Percentiles rank a stretch among this genome's conserved stretches.
These are phyloP conservation scores for Aphelocoma californica DNA, from an alignment of 2,797 vertebrate species.

Conservation along the genomic window DNA sequence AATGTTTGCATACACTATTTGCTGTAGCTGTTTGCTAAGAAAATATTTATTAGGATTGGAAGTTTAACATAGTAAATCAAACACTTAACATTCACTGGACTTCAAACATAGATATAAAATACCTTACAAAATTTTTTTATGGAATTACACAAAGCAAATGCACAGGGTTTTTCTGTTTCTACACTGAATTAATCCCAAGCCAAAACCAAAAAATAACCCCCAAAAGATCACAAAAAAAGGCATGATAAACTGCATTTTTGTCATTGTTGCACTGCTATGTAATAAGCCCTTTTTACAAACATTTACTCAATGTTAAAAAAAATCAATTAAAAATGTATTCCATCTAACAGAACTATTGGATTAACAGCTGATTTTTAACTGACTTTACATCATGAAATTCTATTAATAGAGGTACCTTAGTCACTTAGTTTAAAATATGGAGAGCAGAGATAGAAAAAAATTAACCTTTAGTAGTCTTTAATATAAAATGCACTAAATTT, in stretches of 20 bases:
- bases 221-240: conserved; percentile 61
- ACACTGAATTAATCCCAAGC: conserved; percentile 67
- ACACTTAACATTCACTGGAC: conserved; percentile 70
- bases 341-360: conserved; percentile 74
- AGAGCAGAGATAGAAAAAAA: conserved; percentile 75
- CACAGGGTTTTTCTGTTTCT: conserved; percentile 60
- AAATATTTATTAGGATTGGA: conserved; percentile 73
- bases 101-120: conserved; percentile 68
- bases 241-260: conserved; percentile 67
- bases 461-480: conserved; percentile 80
- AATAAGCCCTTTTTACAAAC: conserved; percentile 80
- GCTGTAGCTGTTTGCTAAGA: conserved; percentile 68
- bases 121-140: conserved; percentile 59
- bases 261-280: conserved; percentile 67
- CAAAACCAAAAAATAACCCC: conserved; percentile 51
- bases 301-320: conserved; percentile 67
- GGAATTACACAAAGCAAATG: conserved; percentile 63
- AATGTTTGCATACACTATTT: conserved; percentile 30
- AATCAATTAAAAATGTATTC: conserved; percentile 70
- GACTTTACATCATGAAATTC: conserved; percentile 74
- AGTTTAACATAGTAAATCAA: conserved; percentile 72
- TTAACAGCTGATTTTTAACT: conserved; percentile 75
- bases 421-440: conserved; percentile 76
- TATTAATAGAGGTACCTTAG: conserved; percentile 75
- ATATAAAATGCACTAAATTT: conserved; percentile 81